Conservation (phyloP, 2,888 invertebrate genomes). For the Rhorus exstirpatorius region DNA sequence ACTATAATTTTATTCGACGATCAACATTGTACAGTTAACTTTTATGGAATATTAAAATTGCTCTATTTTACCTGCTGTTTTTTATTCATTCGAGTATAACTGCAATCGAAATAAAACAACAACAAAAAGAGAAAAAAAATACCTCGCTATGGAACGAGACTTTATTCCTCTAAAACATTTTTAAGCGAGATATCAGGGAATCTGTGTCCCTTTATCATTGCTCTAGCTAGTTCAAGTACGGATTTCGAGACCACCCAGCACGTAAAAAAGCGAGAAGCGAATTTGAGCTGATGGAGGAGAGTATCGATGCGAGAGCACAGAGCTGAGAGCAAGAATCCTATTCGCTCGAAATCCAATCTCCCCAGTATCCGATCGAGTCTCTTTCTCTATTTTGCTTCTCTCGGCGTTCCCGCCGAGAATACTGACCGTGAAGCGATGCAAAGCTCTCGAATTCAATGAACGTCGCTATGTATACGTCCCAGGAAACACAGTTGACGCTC, state of each 20-base stretch:
- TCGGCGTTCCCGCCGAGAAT: slow-evolving; percentile 38
- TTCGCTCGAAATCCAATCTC: slow-evolving; percentile 58
- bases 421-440: slow-evolving; percentile 58
- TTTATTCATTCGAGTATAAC: background rate
- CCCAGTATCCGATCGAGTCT: slow-evolving; percentile 50
- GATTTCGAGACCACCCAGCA: slow-evolving; percentile 19
- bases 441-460: slow-evolving; percentile 62
- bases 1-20: background rate
- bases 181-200: background rate
- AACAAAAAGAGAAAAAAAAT: background rate
- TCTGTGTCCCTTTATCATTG: background rate
- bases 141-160: background rate
- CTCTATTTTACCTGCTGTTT: no score
- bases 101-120: background rate
- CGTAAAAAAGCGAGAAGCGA: slow-evolving; percentile 29
- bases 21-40: no score
- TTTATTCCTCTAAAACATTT: background rate
- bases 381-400: slow-evolving; percentile 17
- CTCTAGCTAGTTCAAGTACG: slow-evolving; percentile 1
- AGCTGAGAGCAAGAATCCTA: slow-evolving; percentile 32
- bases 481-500: slow-evolving; percentile 19
- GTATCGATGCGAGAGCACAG: slow-evolving; percentile 29
- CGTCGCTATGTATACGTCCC: slow-evolving; percentile 13
- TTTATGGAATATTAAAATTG: no score
- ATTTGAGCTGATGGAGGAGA: slow-evolving; percentile 17